Percentiles rank a stretch among this genome's conserved stretches.
Evolutionary conservation across 2,888 invertebrate species (phyloP).

Genomic region (Clitarchus hookeri): DNA sequence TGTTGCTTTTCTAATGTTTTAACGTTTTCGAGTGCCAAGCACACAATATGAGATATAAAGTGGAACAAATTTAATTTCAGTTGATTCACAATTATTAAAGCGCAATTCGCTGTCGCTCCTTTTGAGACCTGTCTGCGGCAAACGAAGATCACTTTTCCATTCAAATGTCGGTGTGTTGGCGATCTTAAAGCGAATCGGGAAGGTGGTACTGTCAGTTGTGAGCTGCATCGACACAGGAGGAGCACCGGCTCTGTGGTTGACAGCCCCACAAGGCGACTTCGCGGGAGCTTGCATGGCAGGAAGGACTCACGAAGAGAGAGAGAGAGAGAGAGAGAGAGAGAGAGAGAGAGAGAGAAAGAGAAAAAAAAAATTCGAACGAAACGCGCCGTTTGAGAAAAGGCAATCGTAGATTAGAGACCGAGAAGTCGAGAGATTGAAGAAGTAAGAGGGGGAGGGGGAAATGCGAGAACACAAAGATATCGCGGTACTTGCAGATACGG

Average conservation of each 20-base stretch:
- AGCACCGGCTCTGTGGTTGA: background rate
- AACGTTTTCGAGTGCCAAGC: too few species aligned
- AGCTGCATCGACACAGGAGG: background rate
- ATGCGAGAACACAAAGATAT: background rate
- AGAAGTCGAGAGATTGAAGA: background rate
- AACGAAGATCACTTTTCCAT: too few species aligned
- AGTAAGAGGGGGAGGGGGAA: background rate
- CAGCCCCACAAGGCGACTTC: background rate
- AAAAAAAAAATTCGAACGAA: background rate
- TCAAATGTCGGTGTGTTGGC: too few species aligned
- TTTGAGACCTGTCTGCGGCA: too few species aligned
- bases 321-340: too few species aligned
- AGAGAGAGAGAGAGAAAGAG: background rate
- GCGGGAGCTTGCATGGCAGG: background rate
- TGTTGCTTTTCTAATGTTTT: too few species aligned
- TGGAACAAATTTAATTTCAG: too few species aligned
- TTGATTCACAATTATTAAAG: too few species aligned
- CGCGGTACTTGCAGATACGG: background rate
- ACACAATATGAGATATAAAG: too few species aligned
- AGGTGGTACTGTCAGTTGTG: background rate
- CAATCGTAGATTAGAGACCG: conserved; percentile 1
- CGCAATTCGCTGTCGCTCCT: too few species aligned
- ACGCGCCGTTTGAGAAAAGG: conserved; percentile 7
- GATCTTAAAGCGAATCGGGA: background rate
- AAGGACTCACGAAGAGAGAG: too few species aligned